Conservation (phyloP, 2,797 vertebrate genomes). For the Emydoidea blandingii region DNA sequence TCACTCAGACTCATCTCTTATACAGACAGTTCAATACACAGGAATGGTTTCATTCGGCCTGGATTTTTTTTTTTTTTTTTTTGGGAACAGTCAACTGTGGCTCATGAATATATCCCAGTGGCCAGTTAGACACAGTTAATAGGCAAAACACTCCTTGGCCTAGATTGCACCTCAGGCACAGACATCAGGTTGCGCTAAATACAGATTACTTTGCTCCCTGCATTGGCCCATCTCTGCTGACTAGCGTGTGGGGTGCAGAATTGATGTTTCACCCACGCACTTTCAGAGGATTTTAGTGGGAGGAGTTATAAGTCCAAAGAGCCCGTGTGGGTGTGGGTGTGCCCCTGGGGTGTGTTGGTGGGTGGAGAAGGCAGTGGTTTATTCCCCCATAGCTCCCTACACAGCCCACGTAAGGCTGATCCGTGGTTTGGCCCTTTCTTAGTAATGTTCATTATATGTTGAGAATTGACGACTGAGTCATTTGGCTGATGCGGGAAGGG, state of each 20-base stretch:
- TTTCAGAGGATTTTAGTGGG: accelerated
- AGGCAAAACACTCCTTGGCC: background rate
- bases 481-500: background rate
- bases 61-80: background rate
- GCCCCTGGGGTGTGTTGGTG: accelerated
- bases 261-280: accelerated
- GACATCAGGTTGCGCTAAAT: accelerated
- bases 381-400: background rate
- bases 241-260: background rate
- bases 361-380: background rate
- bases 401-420: background rate
- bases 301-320: background rate
- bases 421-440: background rate
- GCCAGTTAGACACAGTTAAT: background rate
- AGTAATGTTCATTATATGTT: background rate
- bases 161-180: background rate
- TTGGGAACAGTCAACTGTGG: slow-evolving; percentile 7
- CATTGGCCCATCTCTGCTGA: background rate
- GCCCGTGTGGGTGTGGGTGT: accelerated
- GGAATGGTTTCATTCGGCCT: background rate
- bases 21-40: background rate
- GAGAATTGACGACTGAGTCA: background rate
- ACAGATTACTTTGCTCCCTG: background rate
- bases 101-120: slow-evolving; percentile 46
- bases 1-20: background rate